A percentile compares a stretch with the other conserved stretches of the same genome.
Evolutionary conservation across 2,113 vertebrate genomes (phyloP).

Genomic region (Panurus biarmicus): DNA sequence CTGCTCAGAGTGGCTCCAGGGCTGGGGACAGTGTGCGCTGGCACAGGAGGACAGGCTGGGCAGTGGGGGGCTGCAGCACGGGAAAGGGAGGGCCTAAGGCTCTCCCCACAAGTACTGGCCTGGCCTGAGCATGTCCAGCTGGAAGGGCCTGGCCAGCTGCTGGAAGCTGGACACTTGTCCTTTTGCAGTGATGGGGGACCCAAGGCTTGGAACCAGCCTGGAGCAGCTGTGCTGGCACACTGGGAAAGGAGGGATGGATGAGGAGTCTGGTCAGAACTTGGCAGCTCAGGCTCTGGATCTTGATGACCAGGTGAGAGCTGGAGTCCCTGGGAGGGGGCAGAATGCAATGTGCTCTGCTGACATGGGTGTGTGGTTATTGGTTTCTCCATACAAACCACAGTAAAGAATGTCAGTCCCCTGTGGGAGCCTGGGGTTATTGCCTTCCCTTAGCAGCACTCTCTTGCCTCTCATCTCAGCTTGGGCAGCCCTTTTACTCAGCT

Average conservation of each 20-base stretch:
- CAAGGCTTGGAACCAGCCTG: background rate
- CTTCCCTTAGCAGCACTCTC: background rate
- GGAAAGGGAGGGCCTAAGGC: background rate
- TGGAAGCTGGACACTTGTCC: background rate
- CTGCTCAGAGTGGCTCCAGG: background rate
- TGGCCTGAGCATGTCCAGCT: background rate
- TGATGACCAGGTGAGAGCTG: background rate
- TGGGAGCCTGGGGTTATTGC: background rate
- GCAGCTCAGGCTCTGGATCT: background rate
- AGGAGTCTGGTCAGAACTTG: background rate
- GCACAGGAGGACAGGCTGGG: background rate
- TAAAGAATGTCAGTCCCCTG: background rate
- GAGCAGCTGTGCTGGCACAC: background rate
- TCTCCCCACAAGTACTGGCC: background rate
- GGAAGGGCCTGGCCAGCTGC: background rate
- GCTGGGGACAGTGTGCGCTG: background rate
- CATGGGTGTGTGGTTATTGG: rapidly evolving
- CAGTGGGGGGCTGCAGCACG: rapidly evolving
- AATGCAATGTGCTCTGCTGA: rapidly evolving
- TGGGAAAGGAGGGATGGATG: background rate
- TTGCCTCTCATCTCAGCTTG: background rate
- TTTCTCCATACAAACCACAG: background rate
- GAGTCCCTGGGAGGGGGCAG: background rate
- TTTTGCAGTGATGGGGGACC: background rate
- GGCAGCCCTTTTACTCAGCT: background rate